These are phyloP conservation scores for Mesoclemmys tuberculata DNA, from an alignment of 2,113 vertebrate genomes.

Conservation along the genomic window DNA sequence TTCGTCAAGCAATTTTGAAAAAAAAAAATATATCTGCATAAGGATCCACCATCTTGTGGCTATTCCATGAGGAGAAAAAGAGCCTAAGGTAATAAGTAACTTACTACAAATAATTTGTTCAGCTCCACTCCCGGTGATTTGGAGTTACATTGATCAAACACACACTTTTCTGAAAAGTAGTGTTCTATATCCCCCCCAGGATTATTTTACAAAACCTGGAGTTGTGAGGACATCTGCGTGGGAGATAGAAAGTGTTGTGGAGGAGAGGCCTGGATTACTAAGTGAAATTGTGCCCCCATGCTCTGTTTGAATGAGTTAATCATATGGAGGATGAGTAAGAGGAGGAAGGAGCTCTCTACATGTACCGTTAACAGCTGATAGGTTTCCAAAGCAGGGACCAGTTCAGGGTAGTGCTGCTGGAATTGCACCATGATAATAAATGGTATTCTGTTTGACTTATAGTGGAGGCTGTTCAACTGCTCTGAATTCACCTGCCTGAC, in stretches of 20 bases:
- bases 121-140: background rate
- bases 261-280: background rate
- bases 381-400: accelerated
- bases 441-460: background rate
- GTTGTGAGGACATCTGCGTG: background rate
- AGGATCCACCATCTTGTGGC: background rate
- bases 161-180: background rate
- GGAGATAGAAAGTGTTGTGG: background rate
- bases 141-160: background rate
- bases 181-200: background rate
- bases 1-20: background rate
- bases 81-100: background rate
- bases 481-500: background rate
- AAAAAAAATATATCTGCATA: background rate
- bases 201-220: background rate
- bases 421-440: background rate
- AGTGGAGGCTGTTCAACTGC: background rate
- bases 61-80: background rate
- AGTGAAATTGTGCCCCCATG: background rate
- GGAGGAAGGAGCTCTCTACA: background rate
- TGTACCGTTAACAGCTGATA: background rate
- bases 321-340: background rate
- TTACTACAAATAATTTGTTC: background rate
- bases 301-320: background rate
- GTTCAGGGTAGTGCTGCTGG: background rate